Base-by-base conservation (phyloP, 2,797 vertebrate genomes). In the Sciaenops ocellatus region DNA sequence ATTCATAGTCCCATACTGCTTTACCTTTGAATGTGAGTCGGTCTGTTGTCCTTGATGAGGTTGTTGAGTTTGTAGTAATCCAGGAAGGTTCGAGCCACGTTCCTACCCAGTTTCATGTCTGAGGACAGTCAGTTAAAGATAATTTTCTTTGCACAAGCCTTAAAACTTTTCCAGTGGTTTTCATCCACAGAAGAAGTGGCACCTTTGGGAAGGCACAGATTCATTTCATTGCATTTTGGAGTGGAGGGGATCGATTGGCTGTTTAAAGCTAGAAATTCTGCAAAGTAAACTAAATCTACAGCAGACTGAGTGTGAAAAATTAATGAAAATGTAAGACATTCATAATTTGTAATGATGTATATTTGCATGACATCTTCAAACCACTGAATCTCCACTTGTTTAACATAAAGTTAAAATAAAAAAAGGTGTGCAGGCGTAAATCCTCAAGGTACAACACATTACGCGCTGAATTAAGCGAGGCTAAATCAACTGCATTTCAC, bases 91-190 rank as follows among this genome's bases (percentile, higher is more conserved):
- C 97, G 96, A 16, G 97, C 98, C 84, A 99, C 97, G 0, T 99
- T 99, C 79, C 96, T 96, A 71, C 98, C 98, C 85, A 99, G 93
- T 84, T 97, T 99, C 96, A 97, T 99, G 90, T 99, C 98, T 99
- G 94, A 84, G 51, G 69, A 80, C 65, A 79, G 4, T 24, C 11
- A 63, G 88, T 97, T 96, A 97, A 97, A 94, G 94, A 11, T 34
- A 28, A 83, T 5, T 11, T 38, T 76, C 54, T 67, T 62, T 83
- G 46, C 5, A 66, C 63, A 47, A 77, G 47, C 0, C 12, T 34
- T 1, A 71, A 77, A 64, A 62, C 48, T 75, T 50, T 41, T 17
- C 11, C 48, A 55, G 24, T 54, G 28, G 4, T 41, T 59, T 4
- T 22, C 41, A 66, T 72, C 48, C n/a, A 38, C 24, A 10, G 26